A percentile compares a stretch with the other conserved stretches of the same genome.
These are phyloP conservation scores for Rhinoderma darwinii DNA, from an alignment of 2,113 vertebrate genomes.

Conservation along the genomic window DNA sequence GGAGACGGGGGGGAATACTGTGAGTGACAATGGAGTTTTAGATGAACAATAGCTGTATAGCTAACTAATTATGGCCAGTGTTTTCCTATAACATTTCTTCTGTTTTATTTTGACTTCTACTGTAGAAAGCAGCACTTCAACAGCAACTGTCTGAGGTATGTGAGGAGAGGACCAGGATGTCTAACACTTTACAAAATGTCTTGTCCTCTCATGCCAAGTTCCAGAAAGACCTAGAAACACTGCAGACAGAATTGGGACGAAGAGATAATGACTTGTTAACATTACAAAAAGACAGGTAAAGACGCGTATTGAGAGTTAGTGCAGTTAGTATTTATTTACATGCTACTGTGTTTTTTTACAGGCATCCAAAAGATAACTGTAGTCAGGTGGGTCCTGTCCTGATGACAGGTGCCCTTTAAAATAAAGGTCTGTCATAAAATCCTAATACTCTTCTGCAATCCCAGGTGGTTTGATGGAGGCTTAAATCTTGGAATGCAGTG, in stretches of 20 bases:
- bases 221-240: constrained; percentile 69
- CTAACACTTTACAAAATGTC: constrained; percentile 68
- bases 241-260: constrained; percentile 69
- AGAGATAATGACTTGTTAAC: constrained; percentile 68
- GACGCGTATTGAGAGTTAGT: too few species aligned
- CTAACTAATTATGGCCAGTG: neutral
- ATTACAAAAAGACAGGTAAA: constrained; percentile 72
- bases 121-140: constrained; percentile 69
- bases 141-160: constrained; percentile 66
- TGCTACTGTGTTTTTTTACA: neutral
- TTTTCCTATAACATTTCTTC: neutral
- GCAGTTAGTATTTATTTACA: neutral
- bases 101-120: neutral
- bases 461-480: neutral
- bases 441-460: neutral
- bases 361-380: too few species aligned
- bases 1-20: constrained; percentile 67
- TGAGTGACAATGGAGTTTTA: neutral
- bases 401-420: neutral
- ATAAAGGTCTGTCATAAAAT: neutral
- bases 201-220: constrained; percentile 69
- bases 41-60: too few species aligned
- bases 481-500: neutral
- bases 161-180: constrained; percentile 65
- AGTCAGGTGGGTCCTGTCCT: neutral